phyloP scores from a whole-genome alignment of 2,113 vertebrate genomes.

The Ciconia maguari region DNA sequence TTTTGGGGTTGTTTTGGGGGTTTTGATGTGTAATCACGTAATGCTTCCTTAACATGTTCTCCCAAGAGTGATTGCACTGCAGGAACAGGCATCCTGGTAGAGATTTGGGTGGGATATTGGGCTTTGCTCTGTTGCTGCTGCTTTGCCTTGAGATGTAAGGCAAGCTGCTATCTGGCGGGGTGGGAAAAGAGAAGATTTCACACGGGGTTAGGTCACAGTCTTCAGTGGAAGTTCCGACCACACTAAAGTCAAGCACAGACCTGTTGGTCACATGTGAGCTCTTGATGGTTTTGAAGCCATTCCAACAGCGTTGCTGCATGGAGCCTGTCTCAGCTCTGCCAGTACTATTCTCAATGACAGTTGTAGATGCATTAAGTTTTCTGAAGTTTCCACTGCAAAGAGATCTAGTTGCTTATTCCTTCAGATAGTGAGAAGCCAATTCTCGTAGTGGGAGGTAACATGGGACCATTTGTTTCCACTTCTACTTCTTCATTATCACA shows the following conservation, averaged over 20 bases:
- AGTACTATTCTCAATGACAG: background rate
- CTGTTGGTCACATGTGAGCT: background rate
- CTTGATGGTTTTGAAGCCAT: background rate
- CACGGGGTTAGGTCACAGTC: background rate
- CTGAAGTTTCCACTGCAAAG: background rate
- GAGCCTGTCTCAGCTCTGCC: background rate
- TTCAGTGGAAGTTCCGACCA: background rate
- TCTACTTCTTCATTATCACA: background rate
- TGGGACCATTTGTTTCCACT: constrained; percentile 25
- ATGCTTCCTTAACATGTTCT: background rate
- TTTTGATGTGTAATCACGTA: accelerated
- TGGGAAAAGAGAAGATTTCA: background rate
- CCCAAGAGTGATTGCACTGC: background rate
- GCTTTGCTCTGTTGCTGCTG: background rate
- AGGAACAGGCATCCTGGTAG: background rate
- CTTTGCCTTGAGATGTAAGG: background rate
- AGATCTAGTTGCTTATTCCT: background rate
- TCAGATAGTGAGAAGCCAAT: background rate
- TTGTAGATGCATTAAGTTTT: background rate
- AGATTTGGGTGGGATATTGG: background rate
- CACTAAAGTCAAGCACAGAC: background rate
- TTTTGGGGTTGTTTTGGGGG: background rate
- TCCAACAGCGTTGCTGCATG: background rate
- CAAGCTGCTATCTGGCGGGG: background rate
- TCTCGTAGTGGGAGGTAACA: background rate